Conservation (phyloP, 2,113 vertebrate genomes). For the Ibidorhyncha struthersii region DNA sequence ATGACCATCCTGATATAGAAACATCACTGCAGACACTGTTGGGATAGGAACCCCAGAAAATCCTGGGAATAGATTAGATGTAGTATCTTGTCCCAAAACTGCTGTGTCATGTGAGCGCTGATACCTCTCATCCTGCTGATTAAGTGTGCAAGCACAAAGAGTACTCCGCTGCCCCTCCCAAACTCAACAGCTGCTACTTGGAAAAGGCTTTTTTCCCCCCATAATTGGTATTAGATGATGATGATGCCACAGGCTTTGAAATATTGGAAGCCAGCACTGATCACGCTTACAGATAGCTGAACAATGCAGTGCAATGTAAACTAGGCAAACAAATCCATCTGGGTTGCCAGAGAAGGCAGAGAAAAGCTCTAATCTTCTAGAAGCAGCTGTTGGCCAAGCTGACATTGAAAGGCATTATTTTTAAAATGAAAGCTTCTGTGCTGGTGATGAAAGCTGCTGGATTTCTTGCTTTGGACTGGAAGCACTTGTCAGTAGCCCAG, state of each 20-base stretch:
- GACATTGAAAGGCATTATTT: constrained; percentile 70
- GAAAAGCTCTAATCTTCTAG: constrained; percentile 72
- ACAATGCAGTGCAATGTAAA: constrained; percentile 69
- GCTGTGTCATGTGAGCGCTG: constrained; percentile 20
- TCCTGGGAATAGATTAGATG: background rate
- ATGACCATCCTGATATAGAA: background rate
- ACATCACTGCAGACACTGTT: background rate
- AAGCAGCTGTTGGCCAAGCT: constrained; percentile 72
- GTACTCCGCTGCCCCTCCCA: constrained; percentile 34
- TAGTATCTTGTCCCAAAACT: constrained; percentile 15
- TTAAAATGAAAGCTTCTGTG: constrained; percentile 69
- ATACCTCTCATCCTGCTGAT: constrained; percentile 38
- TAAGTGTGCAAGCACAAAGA: constrained; percentile 47
- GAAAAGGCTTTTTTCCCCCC: constrained; percentile 39
- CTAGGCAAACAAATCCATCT: constrained; percentile 71
- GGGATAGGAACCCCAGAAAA: background rate
- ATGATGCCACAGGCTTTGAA: constrained; percentile 66
- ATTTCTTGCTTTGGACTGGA: constrained; percentile 64
- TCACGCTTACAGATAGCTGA: constrained; percentile 70
- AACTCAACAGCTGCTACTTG: constrained; percentile 69
- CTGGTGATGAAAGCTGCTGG: constrained; percentile 53
- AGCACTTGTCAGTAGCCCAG: constrained; percentile 35
- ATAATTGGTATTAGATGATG: constrained; percentile 67
- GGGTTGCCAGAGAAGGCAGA: constrained; percentile 70
- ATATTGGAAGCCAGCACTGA: constrained; percentile 67